Evolutionary conservation across 2,797 vertebrate genomes (phyloP).

Genomic region (Eurystomus glaucurus): DNA sequence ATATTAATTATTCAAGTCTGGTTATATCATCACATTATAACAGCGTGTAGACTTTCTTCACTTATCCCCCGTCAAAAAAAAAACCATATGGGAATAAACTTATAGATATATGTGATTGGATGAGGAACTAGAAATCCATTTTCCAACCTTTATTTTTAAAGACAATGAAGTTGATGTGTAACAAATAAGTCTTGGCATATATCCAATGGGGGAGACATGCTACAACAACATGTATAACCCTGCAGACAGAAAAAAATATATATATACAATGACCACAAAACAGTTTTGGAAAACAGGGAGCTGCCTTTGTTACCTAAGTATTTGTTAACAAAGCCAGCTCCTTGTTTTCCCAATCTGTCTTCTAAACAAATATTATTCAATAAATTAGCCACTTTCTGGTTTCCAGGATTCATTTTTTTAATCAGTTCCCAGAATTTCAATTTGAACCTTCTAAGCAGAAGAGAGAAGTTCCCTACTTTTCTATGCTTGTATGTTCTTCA

Average conservation of each 20-base stretch:
- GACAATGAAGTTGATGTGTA: not conserved
- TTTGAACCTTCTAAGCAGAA: not conserved
- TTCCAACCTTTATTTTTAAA: not conserved
- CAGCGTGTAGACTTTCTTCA: not conserved
- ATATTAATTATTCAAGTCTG: conserved; percentile 55
- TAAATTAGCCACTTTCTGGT: not conserved
- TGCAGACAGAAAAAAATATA: not conserved
- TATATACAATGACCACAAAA: not conserved
- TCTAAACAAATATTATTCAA: not conserved
- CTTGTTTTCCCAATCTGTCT: not conserved
- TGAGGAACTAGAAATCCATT: not conserved
- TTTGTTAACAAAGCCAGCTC: not conserved
- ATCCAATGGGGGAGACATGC: not conserved
- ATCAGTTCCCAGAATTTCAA: not conserved
- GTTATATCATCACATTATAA: not conserved
- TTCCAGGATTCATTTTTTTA: not conserved
- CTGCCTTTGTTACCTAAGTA: not conserved
- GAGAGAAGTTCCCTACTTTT: not conserved
- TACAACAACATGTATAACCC: not conserved
- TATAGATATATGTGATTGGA: not conserved
- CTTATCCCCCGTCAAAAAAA: not conserved
- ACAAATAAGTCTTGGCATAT: not conserved
- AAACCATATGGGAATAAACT: not conserved
- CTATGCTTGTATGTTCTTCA: not conserved
- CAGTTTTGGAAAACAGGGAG: rapidly evolving